Percentiles rank a stretch among this genome's conserved stretches.
These are phyloP conservation scores for Callyntrura guangdongensis DNA, from an alignment of 2,888 invertebrate genomes.

Conservation along the genomic window DNA sequence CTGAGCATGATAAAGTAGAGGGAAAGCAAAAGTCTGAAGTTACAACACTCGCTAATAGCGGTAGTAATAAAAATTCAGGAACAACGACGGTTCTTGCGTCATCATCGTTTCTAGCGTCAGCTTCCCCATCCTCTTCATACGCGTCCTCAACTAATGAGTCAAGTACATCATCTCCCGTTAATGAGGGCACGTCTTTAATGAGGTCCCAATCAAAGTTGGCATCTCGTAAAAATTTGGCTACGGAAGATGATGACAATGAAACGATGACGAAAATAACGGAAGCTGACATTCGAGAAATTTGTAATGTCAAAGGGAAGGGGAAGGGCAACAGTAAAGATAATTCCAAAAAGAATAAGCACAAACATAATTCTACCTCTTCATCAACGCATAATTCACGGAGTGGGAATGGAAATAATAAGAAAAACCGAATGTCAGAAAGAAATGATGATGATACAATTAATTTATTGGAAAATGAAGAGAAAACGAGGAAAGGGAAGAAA, in stretches of 20 bases:
- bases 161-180: slow-evolving; percentile 78
- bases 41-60: neutral
- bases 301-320: neutral
- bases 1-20: slow-evolving; percentile 7
- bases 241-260: slow-evolving; percentile 31
- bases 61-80: slow-evolving; percentile 23
- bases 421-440: slow-evolving; percentile 11
- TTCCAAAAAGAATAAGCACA: slow-evolving; percentile 66
- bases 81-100: slow-evolving; percentile 54
- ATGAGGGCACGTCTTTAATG: slow-evolving; percentile 77
- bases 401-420: slow-evolving; percentile 48
- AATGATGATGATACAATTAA: slow-evolving; percentile 60
- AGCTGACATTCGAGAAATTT: slow-evolving; percentile 39
- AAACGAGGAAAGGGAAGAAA: slow-evolving; percentile 19
- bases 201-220: slow-evolving; percentile 78
- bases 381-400: slow-evolving; percentile 13
- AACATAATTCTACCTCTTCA: slow-evolving; percentile 19
- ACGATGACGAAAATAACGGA: neutral
- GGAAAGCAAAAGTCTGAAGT: slow-evolving; percentile 38
- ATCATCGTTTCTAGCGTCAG: slow-evolving; percentile 57
- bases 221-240: slow-evolving; percentile 69
- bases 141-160: slow-evolving; percentile 74
- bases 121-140: slow-evolving; percentile 54
- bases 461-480: slow-evolving; percentile 52
- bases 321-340: slow-evolving; percentile 44